phyloP scores from a whole-genome alignment of 2,113 vertebrate genomes.

The Mola mola region DNA sequence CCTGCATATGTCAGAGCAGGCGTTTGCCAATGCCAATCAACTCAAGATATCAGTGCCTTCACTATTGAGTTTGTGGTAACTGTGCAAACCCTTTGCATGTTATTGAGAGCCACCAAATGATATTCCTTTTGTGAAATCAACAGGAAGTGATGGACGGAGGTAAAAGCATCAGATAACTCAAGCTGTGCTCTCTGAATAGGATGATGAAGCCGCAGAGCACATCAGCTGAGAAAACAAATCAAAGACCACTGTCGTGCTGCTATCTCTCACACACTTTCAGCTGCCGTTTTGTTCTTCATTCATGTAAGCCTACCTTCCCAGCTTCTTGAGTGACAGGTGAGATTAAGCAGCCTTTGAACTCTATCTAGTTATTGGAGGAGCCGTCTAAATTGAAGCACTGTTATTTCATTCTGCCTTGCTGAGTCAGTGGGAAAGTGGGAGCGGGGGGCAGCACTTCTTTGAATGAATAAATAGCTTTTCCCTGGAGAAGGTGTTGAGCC shows the following conservation, averaged over 20 bases:
- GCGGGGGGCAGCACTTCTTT: slow-evolving; percentile 52
- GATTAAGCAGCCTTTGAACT: slow-evolving; percentile 79
- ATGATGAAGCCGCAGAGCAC: neutral
- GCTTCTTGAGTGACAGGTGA: slow-evolving; percentile 71
- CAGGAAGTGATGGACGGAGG: neutral
- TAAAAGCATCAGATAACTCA: neutral
- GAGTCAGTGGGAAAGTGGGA: slow-evolving; percentile 75
- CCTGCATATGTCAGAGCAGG: too few species aligned
- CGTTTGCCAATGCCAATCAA: too few species aligned
- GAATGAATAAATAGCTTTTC: slow-evolving; percentile 77
- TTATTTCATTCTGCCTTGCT: slow-evolving; percentile 78
- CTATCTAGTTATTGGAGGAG: slow-evolving; percentile 72
- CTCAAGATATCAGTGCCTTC: too few species aligned
- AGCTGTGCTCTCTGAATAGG: slow-evolving; percentile 2
- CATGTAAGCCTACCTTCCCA: slow-evolving; percentile 52
- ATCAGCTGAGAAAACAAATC: slow-evolving; percentile 39
- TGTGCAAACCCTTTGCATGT: too few species aligned
- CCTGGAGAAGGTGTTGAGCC: slow-evolving; percentile 56
- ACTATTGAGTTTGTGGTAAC: too few species aligned
- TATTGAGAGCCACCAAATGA: too few species aligned
- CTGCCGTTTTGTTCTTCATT: slow-evolving; percentile 60
- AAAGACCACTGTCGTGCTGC: slow-evolving; percentile 20
- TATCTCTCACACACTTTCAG: slow-evolving; percentile 32
- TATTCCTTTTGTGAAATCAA: slow-evolving; percentile 6
- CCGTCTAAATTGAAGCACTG: slow-evolving; percentile 73